A percentile compares a stretch with the other conserved stretches of the same genome.
Conservation (phyloP, 2,797 vertebrate species). For the Momotus momota region DNA sequence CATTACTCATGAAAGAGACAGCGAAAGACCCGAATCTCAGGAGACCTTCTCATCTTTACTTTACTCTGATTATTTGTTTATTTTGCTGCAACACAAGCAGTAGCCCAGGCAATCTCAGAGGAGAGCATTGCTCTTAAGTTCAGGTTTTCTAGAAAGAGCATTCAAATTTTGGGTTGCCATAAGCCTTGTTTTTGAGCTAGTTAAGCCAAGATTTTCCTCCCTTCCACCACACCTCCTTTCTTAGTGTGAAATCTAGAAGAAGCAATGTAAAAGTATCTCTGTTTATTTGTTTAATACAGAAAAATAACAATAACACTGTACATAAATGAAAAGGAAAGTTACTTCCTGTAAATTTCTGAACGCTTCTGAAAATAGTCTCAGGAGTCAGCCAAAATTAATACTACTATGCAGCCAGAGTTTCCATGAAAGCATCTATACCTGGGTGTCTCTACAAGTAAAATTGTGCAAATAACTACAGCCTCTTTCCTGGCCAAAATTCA, state of each 20-base stretch:
- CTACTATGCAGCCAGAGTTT: conserved; percentile 61
- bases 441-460: conserved; percentile 68
- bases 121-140: conserved; percentile 12
- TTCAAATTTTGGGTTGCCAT: conserved; percentile 19
- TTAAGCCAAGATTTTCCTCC: background rate
- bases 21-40: conserved; percentile 64
- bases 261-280: background rate
- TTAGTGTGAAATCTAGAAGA: background rate
- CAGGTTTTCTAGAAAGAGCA: conserved; percentile 71
- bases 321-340: conserved; percentile 66
- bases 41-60: conserved; percentile 69
- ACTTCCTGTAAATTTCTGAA: conserved; percentile 71
- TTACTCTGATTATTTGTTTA: conserved; percentile 74
- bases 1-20: conserved; percentile 76
- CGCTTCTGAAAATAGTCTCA: conserved; percentile 71
- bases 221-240: background rate
- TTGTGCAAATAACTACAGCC: conserved; percentile 62
- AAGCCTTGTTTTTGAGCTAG: background rate
- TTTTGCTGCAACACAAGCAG: conserved; percentile 60
- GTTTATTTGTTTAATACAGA: conserved; percentile 29
- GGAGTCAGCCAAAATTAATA: conserved; percentile 73
- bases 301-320: conserved; percentile 59
- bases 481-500: conserved; percentile 19
- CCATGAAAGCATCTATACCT: conserved; percentile 71
- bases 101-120: conserved; percentile 15